Conservation (phyloP, 2,113 vertebrate genomes). For the Empidonax traillii region DNA sequence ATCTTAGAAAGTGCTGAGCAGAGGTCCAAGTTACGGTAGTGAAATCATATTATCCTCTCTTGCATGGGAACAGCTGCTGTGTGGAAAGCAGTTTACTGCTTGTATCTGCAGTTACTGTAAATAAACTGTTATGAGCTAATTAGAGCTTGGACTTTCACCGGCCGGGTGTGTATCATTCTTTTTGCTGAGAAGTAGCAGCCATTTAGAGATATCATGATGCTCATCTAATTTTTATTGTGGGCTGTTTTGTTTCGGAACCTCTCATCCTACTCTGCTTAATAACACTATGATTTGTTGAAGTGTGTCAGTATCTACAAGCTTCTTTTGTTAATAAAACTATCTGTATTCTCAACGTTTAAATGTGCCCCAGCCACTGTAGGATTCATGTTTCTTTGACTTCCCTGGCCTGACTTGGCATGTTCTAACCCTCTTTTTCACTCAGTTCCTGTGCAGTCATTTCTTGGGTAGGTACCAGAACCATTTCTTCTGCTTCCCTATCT, state of each 20-base stretch:
- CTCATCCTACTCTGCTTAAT: not conserved
- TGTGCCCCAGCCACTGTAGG: not conserved
- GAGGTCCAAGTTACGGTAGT: not conserved
- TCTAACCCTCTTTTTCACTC: slow-evolving; percentile 40
- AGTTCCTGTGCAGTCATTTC: slow-evolving; percentile 69
- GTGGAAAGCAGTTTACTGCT: not conserved
- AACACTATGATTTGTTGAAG: not conserved
- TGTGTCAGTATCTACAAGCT: not conserved
- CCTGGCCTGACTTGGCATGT: not conserved
- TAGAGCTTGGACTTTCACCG: not conserved
- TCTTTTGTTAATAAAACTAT: not conserved
- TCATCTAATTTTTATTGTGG: not conserved
- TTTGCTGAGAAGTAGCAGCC: not conserved
- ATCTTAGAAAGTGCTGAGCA: not conserved
- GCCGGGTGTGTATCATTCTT: not conserved
- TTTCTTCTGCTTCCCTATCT: slow-evolving; percentile 61
- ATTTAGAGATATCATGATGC: not conserved
- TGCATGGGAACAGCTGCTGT: not conserved
- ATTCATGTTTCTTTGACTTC: slow-evolving; percentile 24
- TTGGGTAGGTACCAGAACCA: slow-evolving; percentile 64
- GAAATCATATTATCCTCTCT: not conserved
- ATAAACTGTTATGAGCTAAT: not conserved
- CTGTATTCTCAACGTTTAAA: not conserved
- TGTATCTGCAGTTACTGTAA: not conserved
- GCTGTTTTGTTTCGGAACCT: not conserved